phyloP scores from a whole-genome alignment of 64 coral and sea anemone genomes.

The Platygyra sinensis region DNA sequence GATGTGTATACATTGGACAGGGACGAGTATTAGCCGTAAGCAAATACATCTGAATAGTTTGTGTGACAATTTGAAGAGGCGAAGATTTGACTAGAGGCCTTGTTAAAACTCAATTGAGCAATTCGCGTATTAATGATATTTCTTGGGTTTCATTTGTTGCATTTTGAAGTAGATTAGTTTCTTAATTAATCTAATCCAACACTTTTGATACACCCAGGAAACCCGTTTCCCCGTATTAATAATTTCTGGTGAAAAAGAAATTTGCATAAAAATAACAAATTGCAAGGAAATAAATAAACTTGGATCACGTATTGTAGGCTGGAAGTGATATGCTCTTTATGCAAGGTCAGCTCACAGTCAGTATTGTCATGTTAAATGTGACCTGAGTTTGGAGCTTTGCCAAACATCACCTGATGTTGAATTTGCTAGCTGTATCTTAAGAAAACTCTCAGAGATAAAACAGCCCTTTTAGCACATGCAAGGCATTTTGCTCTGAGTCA shows the following conservation, averaged over 20 bases:
- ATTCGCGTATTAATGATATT: neutral
- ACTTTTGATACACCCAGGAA: neutral
- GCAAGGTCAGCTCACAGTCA: neutral
- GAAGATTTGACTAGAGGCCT: neutral
- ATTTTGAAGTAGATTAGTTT: neutral
- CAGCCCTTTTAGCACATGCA: no score
- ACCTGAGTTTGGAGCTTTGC: no score
- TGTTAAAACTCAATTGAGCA: conserved; percentile 8
- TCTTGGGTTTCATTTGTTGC: neutral
- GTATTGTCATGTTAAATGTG: neutral
- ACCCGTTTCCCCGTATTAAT: neutral
- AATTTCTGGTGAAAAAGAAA: neutral
- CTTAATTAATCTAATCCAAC: neutral
- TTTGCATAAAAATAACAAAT: neutral
- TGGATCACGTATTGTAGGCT: neutral
- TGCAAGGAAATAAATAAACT: neutral
- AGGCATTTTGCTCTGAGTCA: no score
- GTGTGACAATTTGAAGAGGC: conserved; percentile 22
- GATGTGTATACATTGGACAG: neutral
- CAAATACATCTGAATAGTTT: conserved; percentile 12
- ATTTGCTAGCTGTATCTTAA: no score
- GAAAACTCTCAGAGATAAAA: no score
- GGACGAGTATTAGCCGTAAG: neutral
- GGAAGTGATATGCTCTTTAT: neutral
- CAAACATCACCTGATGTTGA: no score